Conservation (phyloP, 2,888 invertebrate species). For the Neelides folsomi region DNA sequence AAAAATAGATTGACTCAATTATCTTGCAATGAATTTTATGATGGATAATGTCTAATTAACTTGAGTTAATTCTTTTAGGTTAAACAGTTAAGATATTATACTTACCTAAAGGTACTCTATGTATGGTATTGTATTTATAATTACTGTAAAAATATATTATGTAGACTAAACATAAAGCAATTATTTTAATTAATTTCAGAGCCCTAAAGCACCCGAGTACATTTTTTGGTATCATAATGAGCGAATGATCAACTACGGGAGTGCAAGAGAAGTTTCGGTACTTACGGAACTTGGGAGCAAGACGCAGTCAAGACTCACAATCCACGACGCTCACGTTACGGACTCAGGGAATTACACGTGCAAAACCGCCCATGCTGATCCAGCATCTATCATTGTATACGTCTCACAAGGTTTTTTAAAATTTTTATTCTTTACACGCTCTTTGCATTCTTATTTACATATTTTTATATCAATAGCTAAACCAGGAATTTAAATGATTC, state of each 20-base stretch:
- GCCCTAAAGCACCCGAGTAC: constrained; percentile 40
- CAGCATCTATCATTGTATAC: constrained; percentile 75
- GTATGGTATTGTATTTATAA: no score
- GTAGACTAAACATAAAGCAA: no score
- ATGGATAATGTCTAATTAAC: no score
- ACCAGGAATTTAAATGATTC: no score
- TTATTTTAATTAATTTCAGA: constrained; percentile 33
- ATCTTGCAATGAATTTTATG: not conserved
- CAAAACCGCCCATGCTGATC: constrained; percentile 75
- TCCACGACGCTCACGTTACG: constrained; percentile 63
- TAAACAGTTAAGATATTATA: no score
- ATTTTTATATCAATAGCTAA: no score
- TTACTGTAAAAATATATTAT: no score
- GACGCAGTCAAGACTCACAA: constrained; percentile 71
- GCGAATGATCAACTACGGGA: constrained; percentile 40
- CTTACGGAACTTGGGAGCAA: constrained; percentile 68
- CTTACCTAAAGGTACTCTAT: no score
- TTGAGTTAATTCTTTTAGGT: not conserved
- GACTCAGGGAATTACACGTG: constrained; percentile 87
- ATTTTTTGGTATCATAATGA: constrained; percentile 43
- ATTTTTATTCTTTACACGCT: constrained; percentile 1
- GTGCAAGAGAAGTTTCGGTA: constrained; percentile 42
- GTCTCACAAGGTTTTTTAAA: constrained; percentile 65
- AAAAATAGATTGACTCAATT: constrained; percentile 1
- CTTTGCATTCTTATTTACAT: not conserved